Conservation (phyloP, 2,888 invertebrate genomes). For the Polymixis lichenea region DNA sequence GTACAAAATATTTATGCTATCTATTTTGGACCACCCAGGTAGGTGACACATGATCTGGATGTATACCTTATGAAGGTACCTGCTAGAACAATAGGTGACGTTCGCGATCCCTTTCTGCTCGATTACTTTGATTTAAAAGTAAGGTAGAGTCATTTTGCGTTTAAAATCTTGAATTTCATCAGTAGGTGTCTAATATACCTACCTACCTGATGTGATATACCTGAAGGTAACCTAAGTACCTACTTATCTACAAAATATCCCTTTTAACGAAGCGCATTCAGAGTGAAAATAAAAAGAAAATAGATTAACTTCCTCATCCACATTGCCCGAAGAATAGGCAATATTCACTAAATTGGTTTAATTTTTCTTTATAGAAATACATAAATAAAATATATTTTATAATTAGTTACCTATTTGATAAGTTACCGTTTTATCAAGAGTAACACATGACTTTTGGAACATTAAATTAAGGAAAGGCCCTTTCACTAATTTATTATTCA, state of each 20-base stretch:
- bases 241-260: not conserved
- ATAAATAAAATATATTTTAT: no score
- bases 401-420: no score
- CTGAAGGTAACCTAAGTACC: not conserved
- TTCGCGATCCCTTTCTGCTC: slow-evolving; percentile 75
- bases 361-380: no score
- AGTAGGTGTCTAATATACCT: not conserved
- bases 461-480: not conserved
- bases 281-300: not conserved
- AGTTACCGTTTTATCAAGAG: not conserved
- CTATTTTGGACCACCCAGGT: slow-evolving; percentile 87
- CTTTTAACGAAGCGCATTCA: not conserved
- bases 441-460: no score
- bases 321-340: not conserved
- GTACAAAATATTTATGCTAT: slow-evolving; percentile 87
- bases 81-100: slow-evolving; percentile 83
- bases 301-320: no score
- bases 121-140: slow-evolving; percentile 56
- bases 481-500: not conserved
- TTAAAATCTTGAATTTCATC: not conserved
- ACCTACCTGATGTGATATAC: not conserved
- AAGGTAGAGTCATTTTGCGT: slow-evolving; percentile 4
- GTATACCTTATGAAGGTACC: slow-evolving; percentile 73
- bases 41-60: slow-evolving; percentile 83
- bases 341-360: no score